A percentile compares a stretch with the other conserved stretches of the same genome.
phyloP scores from a whole-genome alignment of 37 sponge, comb jelly and placozoan species.

The Chondrosia reniformis region DNA sequence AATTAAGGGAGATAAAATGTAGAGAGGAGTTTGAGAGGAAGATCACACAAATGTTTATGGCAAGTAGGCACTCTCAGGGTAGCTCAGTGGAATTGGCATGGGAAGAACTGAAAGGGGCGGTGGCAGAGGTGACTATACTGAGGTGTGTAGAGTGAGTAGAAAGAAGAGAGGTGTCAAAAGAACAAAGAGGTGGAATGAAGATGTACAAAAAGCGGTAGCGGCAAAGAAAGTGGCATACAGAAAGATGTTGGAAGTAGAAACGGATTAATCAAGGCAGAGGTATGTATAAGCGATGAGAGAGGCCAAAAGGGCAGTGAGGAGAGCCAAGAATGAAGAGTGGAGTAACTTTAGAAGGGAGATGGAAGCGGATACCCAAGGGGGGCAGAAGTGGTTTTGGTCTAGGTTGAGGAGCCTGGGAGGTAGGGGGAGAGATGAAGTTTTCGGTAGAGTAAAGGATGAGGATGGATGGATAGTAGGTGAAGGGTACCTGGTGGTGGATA shows the following conservation, averaged over 20 bases:
- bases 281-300: not conserved
- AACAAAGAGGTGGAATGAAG: not conserved
- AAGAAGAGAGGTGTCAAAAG: not conserved
- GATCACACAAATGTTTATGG: too few relatives aligned
- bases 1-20: too few relatives aligned
- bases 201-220: not conserved
- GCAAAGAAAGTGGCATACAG: not conserved
- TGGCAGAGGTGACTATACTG: not conserved
- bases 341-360: not conserved
- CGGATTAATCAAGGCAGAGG: not conserved
- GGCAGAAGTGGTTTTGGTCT: too few relatives aligned
- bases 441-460: too few relatives aligned
- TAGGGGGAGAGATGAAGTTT: too few relatives aligned
- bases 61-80: too few relatives aligned
- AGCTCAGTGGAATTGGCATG: too few relatives aligned
- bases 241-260: constrained; percentile 11
- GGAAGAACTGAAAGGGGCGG: not conserved
- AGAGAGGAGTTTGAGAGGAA: too few relatives aligned
- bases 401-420: too few relatives aligned
- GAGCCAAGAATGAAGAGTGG: constrained; percentile 4
- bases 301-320: constrained; percentile 1
- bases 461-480: too few relatives aligned
- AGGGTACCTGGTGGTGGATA: too few relatives aligned
- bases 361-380: too few relatives aligned
- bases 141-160: not conserved